Evolutionary conservation across 2,888 invertebrate genomes (phyloP).

Genomic region (Agapostemon virescens): DNA sequence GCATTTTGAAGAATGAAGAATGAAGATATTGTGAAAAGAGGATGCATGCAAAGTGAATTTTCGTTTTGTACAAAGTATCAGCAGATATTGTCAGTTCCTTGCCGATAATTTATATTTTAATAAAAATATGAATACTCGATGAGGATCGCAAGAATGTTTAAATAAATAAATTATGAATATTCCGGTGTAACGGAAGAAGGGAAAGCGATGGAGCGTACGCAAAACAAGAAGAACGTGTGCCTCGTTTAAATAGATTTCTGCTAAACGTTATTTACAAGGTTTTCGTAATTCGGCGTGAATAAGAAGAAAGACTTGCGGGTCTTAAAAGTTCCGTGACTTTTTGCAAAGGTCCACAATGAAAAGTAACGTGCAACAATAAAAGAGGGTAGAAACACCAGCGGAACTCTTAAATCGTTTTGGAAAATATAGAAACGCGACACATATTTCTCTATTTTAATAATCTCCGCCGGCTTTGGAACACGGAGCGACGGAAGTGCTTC

Average conservation of each 20-base stretch:
- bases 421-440: neutral
- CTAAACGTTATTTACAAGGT: neutral
- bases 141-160: too few species aligned
- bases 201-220: too few species aligned
- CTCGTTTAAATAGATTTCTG: too few species aligned
- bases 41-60: neutral
- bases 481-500: too few species aligned
- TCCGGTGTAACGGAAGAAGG: too few species aligned
- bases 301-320: neutral
- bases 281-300: neutral
- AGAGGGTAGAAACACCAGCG: neutral
- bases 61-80: neutral
- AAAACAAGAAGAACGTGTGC: too few species aligned
- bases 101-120: neutral
- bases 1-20: too few species aligned
- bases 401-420: too few species aligned
- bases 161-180: too few species aligned
- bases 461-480: neutral
- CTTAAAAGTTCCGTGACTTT: neutral
- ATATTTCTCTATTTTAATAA: too few species aligned
- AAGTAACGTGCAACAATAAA: neutral
- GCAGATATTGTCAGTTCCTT: too few species aligned
- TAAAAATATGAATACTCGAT: neutral
- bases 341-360: neutral
- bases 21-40: neutral